A percentile compares a stretch with the other conserved stretches of the same genome.
Evolutionary conservation across 2,113 vertebrate genomes (phyloP).

Genomic region (Rhea pennata): DNA sequence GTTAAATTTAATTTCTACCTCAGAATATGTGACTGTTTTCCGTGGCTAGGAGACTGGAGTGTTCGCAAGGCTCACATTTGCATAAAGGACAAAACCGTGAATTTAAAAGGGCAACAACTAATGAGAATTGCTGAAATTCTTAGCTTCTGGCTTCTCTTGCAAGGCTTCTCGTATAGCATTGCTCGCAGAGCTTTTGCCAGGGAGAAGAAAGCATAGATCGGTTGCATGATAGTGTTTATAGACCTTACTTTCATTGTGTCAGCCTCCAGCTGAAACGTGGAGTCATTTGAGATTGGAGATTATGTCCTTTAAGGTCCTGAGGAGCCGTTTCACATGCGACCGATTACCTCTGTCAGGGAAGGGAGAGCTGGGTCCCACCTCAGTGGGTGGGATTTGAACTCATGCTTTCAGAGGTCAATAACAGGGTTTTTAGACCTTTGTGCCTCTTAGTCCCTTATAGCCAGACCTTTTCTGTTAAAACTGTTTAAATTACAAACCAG

Average conservation of each 20-base stretch:
- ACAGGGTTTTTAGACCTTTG: slow-evolving; percentile 75
- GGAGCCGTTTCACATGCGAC: slow-evolving; percentile 78
- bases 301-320: slow-evolving; percentile 73
- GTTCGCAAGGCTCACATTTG: slow-evolving; percentile 2
- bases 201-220: not conserved
- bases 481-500: slow-evolving; percentile 83
- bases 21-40: slow-evolving; percentile 16
- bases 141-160: not conserved
- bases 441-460: slow-evolving; percentile 68
- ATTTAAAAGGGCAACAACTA: slow-evolving; percentile 58
- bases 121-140: slow-evolving; percentile 31
- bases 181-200: not conserved
- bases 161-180: not conserved
- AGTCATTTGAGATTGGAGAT: slow-evolving; percentile 59
- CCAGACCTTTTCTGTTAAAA: slow-evolving; percentile 82
- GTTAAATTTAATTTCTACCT: slow-evolving; percentile 71
- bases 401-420: slow-evolving; percentile 77
- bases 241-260: slow-evolving; percentile 16
- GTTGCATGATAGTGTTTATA: slow-evolving; percentile 22
- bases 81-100: slow-evolving; percentile 41
- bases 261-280: not conserved
- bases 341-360: slow-evolving; percentile 83
- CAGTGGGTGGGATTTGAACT: slow-evolving; percentile 81
- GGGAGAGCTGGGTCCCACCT: slow-evolving; percentile 70
- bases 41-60: slow-evolving; percentile 1